Percentiles rank a stretch among this genome's conserved stretches.
phyloP scores from a whole-genome alignment of 2,113 vertebrate species.

The Hirundichthys speculiger region DNA sequence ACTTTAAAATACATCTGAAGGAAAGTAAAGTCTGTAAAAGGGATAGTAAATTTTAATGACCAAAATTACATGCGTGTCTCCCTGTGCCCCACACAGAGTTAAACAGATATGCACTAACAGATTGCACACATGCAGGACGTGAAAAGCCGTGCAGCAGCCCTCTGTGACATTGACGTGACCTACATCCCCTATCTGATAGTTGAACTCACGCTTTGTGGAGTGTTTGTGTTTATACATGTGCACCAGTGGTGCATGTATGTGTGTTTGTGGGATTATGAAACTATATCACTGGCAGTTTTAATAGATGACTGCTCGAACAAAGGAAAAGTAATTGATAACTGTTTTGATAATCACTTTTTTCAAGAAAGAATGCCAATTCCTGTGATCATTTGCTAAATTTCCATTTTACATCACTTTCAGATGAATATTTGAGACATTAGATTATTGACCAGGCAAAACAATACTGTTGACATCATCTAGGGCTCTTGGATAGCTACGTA shows the following conservation, averaged over 20 bases:
- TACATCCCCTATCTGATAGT: conserved; percentile 48
- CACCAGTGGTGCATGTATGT: not conserved
- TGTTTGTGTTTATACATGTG: conserved; percentile 1
- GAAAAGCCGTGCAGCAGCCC: conserved; percentile 16
- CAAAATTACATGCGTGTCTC: not conserved
- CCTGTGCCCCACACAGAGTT: not conserved
- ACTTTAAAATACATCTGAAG: too few relatives aligned
- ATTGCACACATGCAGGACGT: conserved; percentile 18
- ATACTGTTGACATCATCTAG: too few relatives aligned
- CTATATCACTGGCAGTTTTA: not conserved
- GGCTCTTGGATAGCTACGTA: too few relatives aligned
- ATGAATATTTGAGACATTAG: too few relatives aligned
- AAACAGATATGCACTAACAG: conserved; percentile 5
- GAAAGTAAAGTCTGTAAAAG: not conserved
- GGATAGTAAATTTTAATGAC: conserved; percentile 5
- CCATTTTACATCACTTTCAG: not conserved
- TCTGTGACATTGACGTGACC: conserved; percentile 56
- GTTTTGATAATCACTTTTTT: not conserved
- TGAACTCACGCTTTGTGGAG: conserved; percentile 24
- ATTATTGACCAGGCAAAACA: too few relatives aligned
- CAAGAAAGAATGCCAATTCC: not conserved
- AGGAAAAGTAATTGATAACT: not conserved
- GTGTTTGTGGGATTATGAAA: not conserved
- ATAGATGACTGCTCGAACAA: not conserved
- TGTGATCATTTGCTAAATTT: not conserved